phyloP scores from a whole-genome alignment of 2,797 vertebrate species.

The Anguilla obscura region DNA sequence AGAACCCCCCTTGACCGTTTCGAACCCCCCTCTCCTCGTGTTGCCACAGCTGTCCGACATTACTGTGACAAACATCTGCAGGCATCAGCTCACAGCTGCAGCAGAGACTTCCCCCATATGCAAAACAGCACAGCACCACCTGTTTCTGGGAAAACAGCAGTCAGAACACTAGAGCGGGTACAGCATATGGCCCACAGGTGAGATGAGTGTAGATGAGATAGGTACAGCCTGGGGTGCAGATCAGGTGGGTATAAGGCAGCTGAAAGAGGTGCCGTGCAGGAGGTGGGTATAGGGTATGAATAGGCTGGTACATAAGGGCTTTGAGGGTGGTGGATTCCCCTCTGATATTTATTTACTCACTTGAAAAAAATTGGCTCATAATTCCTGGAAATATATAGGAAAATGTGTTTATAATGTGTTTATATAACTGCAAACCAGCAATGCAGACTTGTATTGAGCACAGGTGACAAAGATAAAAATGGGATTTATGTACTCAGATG shows the following conservation, averaged over 20 bases:
- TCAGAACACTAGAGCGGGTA: neutral
- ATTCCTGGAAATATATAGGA: neutral
- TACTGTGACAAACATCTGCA: constrained; percentile 55
- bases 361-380: neutral
- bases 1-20: constrained; percentile 38
- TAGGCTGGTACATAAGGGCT: neutral
- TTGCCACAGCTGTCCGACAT: constrained; percentile 37
- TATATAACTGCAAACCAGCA: neutral
- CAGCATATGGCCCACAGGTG: neutral
- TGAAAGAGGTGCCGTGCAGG: neutral
- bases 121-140: neutral
- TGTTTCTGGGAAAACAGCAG: neutral
- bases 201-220: neutral
- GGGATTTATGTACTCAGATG: neutral
- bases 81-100: neutral
- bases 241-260: neutral
- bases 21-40: no score
- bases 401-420: neutral
- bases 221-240: neutral
- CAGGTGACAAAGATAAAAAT: neutral
- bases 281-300: neutral
- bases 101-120: neutral
- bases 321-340: neutral
- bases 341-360: neutral
- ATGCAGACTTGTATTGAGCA: neutral